A percentile compares a stretch with the other conserved stretches of the same genome.
Evolutionary conservation across 2,797 vertebrate genomes (phyloP).

Genomic region (Sebastes nivosus): DNA sequence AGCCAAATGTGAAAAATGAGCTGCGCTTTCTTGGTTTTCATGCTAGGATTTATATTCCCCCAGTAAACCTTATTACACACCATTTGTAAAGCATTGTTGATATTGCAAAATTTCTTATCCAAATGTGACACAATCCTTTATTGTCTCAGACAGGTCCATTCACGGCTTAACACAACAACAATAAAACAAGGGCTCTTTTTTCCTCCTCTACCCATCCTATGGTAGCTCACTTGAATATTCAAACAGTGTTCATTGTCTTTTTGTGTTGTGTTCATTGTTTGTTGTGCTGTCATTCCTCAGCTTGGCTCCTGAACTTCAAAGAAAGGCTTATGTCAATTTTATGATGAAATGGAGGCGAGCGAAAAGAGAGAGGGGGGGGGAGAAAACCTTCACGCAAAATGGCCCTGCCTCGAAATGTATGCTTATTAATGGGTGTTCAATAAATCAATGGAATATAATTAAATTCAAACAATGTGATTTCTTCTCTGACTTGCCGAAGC

Average conservation of each 20-base stretch:
- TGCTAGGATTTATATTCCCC: conserved; percentile 61
- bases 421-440: conserved; percentile 76
- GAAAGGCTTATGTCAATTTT: conserved; percentile 78
- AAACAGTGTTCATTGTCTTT: conserved; percentile 76
- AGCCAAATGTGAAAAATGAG: conserved; percentile 62
- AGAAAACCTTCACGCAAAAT: conserved; percentile 56
- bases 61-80: conserved; percentile 68
- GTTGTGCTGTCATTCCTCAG: conserved; percentile 77
- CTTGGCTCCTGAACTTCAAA: conserved; percentile 79
- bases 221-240: conserved; percentile 79
- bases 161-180: conserved; percentile 76
- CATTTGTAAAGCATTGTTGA: conserved; percentile 73
- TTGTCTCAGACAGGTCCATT: conserved; percentile 78
- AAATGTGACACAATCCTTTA: conserved; percentile 75
- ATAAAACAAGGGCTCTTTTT: conserved; percentile 76
- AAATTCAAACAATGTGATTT: conserved; percentile 75
- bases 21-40: conserved; percentile 53
- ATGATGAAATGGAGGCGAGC: conserved; percentile 70
- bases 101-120: conserved; percentile 69
- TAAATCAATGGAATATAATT: conserved; percentile 83
- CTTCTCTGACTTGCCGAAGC: conserved; percentile 40
- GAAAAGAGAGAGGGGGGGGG: conserved; percentile 4
- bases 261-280: conserved; percentile 83
- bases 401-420: conserved; percentile 57
- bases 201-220: conserved; percentile 55